Conservation (phyloP, 2,888 invertebrate genomes). For the Andrena camellia region DNA sequence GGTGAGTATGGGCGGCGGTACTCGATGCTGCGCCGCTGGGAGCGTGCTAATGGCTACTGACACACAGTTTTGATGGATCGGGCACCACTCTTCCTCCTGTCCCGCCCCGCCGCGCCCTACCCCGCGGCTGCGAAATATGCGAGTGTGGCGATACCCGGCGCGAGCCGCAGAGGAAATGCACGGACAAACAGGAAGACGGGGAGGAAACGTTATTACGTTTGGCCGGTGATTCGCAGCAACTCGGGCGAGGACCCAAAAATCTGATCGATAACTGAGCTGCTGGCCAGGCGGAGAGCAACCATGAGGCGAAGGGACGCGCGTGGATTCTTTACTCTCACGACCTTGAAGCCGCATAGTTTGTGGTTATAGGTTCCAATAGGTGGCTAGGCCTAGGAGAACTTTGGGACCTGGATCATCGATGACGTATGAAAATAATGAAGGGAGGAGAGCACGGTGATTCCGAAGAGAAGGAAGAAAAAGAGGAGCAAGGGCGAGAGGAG, state of each 20-base stretch:
- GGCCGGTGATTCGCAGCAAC: background rate
- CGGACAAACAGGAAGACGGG: slow-evolving; percentile 57
- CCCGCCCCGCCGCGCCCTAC: slow-evolving; percentile 67
- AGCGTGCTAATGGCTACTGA: slow-evolving; percentile 89
- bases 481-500: background rate
- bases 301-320: too few relatives aligned
- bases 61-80: slow-evolving; percentile 88
- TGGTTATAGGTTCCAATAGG: background rate
- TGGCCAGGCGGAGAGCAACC: background rate
- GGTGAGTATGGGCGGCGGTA: slow-evolving; percentile 68
- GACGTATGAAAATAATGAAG: slow-evolving; percentile 30
- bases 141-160: slow-evolving; percentile 66
- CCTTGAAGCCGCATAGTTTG: background rate
- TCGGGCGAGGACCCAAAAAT: background rate
- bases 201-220: slow-evolving; percentile 49
- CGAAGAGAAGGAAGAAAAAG: slow-evolving; percentile 1
- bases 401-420: background rate
- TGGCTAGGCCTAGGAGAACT: background rate
- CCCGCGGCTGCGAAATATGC: slow-evolving; percentile 72
- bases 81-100: slow-evolving; percentile 78
- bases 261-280: slow-evolving; percentile 41
- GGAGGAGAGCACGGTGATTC: slow-evolving; percentile 14
- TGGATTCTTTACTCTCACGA: background rate
- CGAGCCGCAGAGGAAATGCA: slow-evolving; percentile 55
- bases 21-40: slow-evolving; percentile 82